Evolutionary conservation across 2,113 vertebrate genomes (phyloP).

Genomic region (Miniopterus natalensis): DNA sequence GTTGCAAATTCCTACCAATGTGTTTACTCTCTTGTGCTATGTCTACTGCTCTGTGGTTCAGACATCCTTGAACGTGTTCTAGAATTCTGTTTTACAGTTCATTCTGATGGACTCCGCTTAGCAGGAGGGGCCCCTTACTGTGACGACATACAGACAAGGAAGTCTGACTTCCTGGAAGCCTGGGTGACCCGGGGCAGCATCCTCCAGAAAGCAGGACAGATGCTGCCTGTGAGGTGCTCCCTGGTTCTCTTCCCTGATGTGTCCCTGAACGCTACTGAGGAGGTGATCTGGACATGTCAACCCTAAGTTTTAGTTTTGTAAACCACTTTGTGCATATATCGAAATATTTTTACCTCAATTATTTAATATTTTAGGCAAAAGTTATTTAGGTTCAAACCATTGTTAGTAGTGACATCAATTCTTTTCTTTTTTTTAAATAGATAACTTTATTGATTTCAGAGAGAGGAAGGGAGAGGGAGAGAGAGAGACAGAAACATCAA

Average conservation of each 20-base stretch:
- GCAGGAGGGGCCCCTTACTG: neutral
- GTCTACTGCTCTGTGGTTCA: neutral
- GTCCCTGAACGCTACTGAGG: neutral
- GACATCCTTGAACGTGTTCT: neutral
- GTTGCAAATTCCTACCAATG: neutral
- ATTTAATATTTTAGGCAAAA: constrained; percentile 2
- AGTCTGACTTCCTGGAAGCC: constrained; percentile 19
- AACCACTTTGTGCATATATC: neutral
- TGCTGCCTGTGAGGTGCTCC: neutral
- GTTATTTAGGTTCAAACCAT: constrained; percentile 7
- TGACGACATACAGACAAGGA: neutral
- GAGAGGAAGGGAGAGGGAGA: too few species aligned
- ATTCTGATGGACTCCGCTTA: neutral
- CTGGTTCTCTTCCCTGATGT: neutral
- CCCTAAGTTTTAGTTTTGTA: neutral
- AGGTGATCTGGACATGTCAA: neutral
- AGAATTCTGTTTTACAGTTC: neutral
- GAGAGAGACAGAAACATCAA: too few species aligned
- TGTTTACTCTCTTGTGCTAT: neutral
- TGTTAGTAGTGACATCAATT: neutral
- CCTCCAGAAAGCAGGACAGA: neutral
- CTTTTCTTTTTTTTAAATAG: neutral
- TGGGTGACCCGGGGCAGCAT: neutral
- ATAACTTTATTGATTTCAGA: too few species aligned
- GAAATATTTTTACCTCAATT: neutral